Percentiles rank a stretch among this genome's conserved stretches.
Evolutionary conservation across 2,113 vertebrate genomes (phyloP).

Genomic region (Anthoscopus minutus): DNA sequence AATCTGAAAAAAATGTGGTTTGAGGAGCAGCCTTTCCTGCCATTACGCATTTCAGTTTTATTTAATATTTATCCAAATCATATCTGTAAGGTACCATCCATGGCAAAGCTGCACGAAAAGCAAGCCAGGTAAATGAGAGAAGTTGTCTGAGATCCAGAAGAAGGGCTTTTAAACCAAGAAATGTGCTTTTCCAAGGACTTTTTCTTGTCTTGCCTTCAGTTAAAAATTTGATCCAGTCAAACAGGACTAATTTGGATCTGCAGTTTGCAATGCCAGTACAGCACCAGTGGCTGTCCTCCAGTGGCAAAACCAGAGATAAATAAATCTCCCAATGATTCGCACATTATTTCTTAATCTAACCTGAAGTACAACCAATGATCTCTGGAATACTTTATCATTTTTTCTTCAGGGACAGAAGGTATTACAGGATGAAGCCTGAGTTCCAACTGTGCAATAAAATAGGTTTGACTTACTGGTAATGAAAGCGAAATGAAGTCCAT

Average conservation of each 20-base stretch:
- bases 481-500: neutral
- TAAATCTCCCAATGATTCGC: neutral
- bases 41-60: neutral
- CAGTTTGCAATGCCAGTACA: neutral
- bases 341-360: neutral
- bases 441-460: constrained; percentile 6
- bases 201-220: neutral
- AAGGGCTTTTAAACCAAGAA: neutral
- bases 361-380: neutral
- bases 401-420: neutral
- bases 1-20: neutral
- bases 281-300: neutral
- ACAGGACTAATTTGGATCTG: neutral
- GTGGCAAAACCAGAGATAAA: neutral
- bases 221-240: neutral
- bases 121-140: neutral
- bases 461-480: constrained; percentile 25
- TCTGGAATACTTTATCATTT: neutral
- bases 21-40: neutral
- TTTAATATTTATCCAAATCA: neutral
- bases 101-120: neutral
- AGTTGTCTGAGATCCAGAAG: neutral
- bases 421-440: neutral
- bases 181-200: neutral
- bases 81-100: neutral